Conservation (phyloP, 30 jellyfish, hydroid and myxozoan genomes). For the Aurelia sp. region DNA sequence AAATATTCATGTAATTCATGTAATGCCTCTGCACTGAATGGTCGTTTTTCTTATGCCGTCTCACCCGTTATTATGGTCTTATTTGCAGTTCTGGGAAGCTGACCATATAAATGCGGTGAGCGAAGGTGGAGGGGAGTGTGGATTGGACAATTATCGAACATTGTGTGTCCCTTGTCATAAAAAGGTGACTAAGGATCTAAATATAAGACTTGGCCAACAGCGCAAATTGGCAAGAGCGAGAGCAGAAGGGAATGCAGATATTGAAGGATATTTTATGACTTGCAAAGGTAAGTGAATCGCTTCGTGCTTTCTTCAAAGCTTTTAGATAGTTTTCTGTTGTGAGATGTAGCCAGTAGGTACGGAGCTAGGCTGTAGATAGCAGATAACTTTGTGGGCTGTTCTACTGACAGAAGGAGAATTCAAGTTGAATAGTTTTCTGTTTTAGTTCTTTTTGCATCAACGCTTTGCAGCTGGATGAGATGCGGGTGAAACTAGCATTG, state of each 20-base stretch:
- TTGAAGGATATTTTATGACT: constrained; percentile 13
- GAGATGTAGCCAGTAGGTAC: too few relatives aligned
- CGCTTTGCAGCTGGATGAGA: too few relatives aligned
- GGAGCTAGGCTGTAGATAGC: too few relatives aligned
- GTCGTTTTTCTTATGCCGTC: too few relatives aligned
- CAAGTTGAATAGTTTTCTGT: too few relatives aligned
- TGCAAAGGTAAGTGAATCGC: neutral
- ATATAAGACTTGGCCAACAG: constrained; percentile 29
- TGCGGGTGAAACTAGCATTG: too few relatives aligned
- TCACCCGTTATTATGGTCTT: too few relatives aligned
- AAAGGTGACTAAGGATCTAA: constrained; percentile 78
- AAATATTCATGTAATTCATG: too few relatives aligned
- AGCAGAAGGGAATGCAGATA: constrained; percentile 54
- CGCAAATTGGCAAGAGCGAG: constrained; percentile 31
- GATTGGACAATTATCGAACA: constrained; percentile 87
- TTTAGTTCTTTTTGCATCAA: too few relatives aligned
- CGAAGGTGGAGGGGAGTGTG: constrained; percentile 97
- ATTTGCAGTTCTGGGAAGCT: constrained; percentile 91
- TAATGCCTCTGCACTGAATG: too few relatives aligned
- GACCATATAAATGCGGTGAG: constrained; percentile 87
- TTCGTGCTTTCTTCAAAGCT: neutral
- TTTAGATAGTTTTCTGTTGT: neutral
- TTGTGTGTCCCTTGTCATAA: constrained; percentile 87
- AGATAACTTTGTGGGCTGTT: too few relatives aligned
- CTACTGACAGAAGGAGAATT: too few relatives aligned